A percentile compares a stretch with the other conserved stretches of the same genome.
Conservation (phyloP, 2,797 vertebrate species). For the Discoglossus pictus region DNA sequence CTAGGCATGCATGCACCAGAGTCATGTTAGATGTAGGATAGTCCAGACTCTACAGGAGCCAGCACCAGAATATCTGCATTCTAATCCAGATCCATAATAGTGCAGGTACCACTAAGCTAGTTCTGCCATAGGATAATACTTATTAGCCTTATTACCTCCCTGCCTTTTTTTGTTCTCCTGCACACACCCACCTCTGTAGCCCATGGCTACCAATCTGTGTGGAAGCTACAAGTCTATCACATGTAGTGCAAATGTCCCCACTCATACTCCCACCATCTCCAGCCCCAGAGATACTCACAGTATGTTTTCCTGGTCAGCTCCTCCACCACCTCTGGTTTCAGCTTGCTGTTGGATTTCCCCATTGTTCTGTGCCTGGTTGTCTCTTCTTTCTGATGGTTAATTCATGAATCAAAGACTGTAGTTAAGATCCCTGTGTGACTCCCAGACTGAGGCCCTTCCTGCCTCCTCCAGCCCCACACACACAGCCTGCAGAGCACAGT, state of each 20-base stretch:
- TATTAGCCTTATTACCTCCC: too few relatives aligned
- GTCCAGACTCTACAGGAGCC: too few relatives aligned
- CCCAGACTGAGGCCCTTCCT: conserved; percentile 40
- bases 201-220: conserved; percentile 15
- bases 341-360: conserved; percentile 97
- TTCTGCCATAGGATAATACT: too few relatives aligned
- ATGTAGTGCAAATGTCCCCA: background rate
- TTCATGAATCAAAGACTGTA: conserved; percentile 46
- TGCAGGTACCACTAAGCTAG: too few relatives aligned
- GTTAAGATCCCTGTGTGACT: conserved; percentile 25
- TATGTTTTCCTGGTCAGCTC: conserved; percentile 95
- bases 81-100: too few relatives aligned
- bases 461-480: conserved; percentile 40
- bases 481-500: background rate
- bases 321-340: conserved; percentile 95
- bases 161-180: too few relatives aligned
- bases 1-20: too few relatives aligned
- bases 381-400: conserved; percentile 37
- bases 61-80: too few relatives aligned
- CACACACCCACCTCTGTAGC: conserved; percentile 16
- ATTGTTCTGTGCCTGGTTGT: conserved; percentile 70
- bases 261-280: background rate
- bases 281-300: conserved; percentile 78
- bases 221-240: background rate
- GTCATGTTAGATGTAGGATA: too few relatives aligned